Conservation (phyloP, 2,113 vertebrate genomes). For the Budorcas taxicolor region DNA sequence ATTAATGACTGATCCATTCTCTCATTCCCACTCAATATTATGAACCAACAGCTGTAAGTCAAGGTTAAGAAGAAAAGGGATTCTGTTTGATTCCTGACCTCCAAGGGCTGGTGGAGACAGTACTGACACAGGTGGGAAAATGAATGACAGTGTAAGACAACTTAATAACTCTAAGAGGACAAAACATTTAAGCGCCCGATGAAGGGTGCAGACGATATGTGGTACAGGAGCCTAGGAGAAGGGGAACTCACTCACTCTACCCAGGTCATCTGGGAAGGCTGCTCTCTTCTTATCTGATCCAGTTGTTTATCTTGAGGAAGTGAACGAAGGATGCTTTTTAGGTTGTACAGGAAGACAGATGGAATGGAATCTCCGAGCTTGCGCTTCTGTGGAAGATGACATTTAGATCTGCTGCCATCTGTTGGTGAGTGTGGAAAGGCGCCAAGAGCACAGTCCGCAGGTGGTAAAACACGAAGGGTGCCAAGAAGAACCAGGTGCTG, state of each 20-base stretch:
- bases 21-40: not conserved
- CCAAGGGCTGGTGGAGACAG: not conserved
- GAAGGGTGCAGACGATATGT: not conserved
- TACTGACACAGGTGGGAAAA: not conserved
- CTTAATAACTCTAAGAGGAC: not conserved
- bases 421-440: conserved; percentile 8
- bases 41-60: not conserved
- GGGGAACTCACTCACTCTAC: not conserved
- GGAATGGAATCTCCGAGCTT: not conserved
- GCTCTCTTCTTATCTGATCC: not conserved
- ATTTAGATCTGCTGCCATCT: conserved; percentile 57
- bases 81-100: not conserved
- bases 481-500: not conserved
- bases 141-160: not conserved
- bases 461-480: not conserved
- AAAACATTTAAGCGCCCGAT: not conserved
- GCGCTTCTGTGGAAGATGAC: not conserved
- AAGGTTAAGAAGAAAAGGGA: not conserved
- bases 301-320: not conserved
- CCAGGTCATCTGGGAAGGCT: not conserved
- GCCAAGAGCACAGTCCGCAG: not conserved
- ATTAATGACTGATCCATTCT: not conserved
- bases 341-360: not conserved
- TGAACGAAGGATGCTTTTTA: not conserved
- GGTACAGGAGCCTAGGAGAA: not conserved